These are phyloP conservation scores for Tiliacea aurago DNA, from an alignment of 2,888 invertebrate genomes.

Conservation along the genomic window DNA sequence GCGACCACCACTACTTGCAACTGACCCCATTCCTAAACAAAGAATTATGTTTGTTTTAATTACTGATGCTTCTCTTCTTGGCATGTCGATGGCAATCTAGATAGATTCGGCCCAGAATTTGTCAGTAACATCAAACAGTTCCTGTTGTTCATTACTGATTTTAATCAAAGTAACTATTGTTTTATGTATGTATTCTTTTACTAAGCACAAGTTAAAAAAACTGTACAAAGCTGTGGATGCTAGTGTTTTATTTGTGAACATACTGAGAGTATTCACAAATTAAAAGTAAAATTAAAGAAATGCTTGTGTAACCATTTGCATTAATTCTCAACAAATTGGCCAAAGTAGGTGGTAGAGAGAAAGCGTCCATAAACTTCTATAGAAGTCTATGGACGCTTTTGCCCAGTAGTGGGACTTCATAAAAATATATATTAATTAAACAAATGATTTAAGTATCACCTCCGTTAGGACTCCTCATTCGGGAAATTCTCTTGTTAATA, in stretches of 20 bases:
- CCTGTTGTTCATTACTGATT: not conserved
- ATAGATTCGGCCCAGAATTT: not conserved
- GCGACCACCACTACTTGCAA: conserved; percentile 92
- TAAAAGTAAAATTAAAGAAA: not conserved
- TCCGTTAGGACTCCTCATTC: conserved; percentile 93
- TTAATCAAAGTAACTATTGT: not conserved
- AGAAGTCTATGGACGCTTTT: not conserved
- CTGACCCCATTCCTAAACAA: conserved; percentile 90
- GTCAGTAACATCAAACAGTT: not conserved
- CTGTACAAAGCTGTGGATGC: not conserved
- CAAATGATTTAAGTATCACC: conserved; percentile 69
- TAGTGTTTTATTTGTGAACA: not conserved
- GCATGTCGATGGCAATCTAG: not conserved
- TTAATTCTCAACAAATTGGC: not conserved
- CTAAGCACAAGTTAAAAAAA: not conserved
- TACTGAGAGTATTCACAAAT: not conserved
- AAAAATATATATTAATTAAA: not conserved
- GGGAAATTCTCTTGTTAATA: conserved; percentile 91
- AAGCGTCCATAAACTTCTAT: too few species aligned
- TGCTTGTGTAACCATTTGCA: not conserved
- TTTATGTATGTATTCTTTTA: not conserved
- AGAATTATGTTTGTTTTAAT: not conserved
- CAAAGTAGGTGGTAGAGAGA: not conserved
- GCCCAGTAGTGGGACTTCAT: not conserved
- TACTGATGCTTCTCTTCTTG: not conserved